These are phyloP conservation scores for Danio jaintianensis DNA, from an alignment of 2,797 vertebrate species.

Conservation along the genomic window DNA sequence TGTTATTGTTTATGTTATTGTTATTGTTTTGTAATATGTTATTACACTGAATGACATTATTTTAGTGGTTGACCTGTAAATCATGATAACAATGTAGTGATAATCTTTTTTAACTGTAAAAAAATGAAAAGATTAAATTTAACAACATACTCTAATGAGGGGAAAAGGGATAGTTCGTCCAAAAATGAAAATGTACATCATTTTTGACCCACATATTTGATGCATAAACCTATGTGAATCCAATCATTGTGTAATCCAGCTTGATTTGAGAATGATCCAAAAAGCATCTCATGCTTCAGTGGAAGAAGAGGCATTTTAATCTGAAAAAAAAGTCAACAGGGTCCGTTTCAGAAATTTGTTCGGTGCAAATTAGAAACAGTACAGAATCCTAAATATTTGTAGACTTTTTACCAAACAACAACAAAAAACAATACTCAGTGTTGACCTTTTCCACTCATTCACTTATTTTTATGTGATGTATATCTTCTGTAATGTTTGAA, in stretches of 20 bases:
- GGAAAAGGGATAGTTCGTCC: too few species aligned
- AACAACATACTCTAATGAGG: too few species aligned
- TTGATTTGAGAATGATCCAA: not conserved
- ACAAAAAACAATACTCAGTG: not conserved
- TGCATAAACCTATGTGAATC: not conserved
- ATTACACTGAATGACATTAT: too few species aligned
- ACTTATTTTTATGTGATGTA: not conserved
- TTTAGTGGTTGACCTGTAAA: too few species aligned
- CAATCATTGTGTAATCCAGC: not conserved
- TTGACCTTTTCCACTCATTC: not conserved
- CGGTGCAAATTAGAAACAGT: not conserved
- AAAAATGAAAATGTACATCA: too few species aligned
- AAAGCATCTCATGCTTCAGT: not conserved
- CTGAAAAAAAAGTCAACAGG: not conserved
- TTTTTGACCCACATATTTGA: too few species aligned
- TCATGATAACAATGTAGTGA: too few species aligned
- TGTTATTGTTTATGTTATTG: too few species aligned
- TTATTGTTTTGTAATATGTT: too few species aligned
- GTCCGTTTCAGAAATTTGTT: not conserved
- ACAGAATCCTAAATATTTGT: not conserved
- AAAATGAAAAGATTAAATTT: too few species aligned
- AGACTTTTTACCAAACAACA: not conserved
- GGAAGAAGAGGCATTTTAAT: not conserved
- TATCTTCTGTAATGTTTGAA: constrained; percentile 57
- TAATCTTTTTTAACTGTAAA: too few species aligned